Evolutionary conservation across 37 sponge, comb jelly and placozoan genomes (phyloP), one percentile per base, ranked within the genome.

Genomic region (Ephydatia muelleri): DNA sequence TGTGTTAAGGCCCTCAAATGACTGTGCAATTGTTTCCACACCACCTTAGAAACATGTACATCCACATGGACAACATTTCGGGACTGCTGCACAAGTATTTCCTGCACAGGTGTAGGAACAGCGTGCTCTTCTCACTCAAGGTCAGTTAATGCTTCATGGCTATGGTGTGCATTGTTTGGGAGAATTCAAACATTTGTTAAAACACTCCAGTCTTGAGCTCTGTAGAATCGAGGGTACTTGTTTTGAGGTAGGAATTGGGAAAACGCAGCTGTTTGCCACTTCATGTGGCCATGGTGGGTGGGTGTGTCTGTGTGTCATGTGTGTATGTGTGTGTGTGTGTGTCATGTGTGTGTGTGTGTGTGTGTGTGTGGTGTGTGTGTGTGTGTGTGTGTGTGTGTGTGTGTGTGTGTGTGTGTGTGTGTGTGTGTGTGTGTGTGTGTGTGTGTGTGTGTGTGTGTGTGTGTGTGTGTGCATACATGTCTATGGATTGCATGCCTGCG

Each of bases 61-160:
- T 97, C 49, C 97, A 94, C 65, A 70, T 95, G 70, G 93, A 92
- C 6, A 91, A 87, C 43, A 66, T 97, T 25, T 89, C 96, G 1
- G 82, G 70, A 9, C 84, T 83, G 0, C 86, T 97, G 36, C 91
- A 97, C 78, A 86, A 87, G 67, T 97, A 92, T 82, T 92, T 97
- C 78, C 82, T 88, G 9, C 74, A 90, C 65, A 80, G 97, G 21
- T 92, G 92, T 69, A 66, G 91, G 26, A 75, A 79, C 49, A 83
- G 90, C 26, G 73, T 92, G 23, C 75, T 93, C 67, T 97, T 97
- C 81, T 91, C 97, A 38, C 82, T 97, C 39, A 83, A 92, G 87
- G 95, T 96, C 65, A 43, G 81, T 29, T 57, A 43, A 6, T 43
- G 6, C 43, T 43, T 43, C n/a, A n/a, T n/a, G n/a, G n/a, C n/a